A percentile compares a stretch with the other conserved stretches of the same genome.
phyloP scores from a whole-genome alignment of 1,140 invertebrate genomes.

The Calliphora vicina region DNA sequence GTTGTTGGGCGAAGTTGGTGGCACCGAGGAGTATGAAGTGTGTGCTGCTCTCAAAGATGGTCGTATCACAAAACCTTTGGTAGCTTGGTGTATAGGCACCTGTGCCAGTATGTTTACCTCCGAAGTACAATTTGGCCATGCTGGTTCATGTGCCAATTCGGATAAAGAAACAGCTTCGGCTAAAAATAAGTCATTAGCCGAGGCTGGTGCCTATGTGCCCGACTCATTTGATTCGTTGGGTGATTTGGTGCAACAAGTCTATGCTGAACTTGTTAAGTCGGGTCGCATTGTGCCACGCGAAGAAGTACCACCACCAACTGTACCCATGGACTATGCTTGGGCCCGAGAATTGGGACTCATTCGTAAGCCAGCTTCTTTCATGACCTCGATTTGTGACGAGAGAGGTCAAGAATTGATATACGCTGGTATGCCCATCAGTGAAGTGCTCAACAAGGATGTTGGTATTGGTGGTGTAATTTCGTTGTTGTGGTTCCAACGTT shows the following conservation, averaged over 20 bases:
- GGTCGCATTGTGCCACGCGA: constrained; percentile 86
- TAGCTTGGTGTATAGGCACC: constrained; percentile 98
- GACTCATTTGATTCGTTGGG: constrained; percentile 93
- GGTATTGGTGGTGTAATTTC: constrained; percentile 98
- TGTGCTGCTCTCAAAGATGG: constrained; percentile 85
- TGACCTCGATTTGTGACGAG: constrained; percentile 99
- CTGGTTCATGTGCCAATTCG: constrained; percentile 96
- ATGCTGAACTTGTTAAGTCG: constrained; percentile 80
- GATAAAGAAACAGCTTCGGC: constrained; percentile 92
- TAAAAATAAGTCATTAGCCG: constrained; percentile 88
- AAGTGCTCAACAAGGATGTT: constrained; percentile 87
- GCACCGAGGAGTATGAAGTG: constrained; percentile 99
- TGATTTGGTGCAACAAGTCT: constrained; percentile 73
- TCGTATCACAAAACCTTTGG: constrained; percentile 90
- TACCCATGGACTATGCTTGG: constrained; percentile 99
- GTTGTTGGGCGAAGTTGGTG: constrained; percentile 96
- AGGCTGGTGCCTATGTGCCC: constrained; percentile 89
- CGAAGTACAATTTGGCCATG: constrained; percentile 99
- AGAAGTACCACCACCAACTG: constrained; percentile 96
- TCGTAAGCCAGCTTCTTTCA: constrained; percentile 98
- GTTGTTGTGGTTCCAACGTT: constrained; percentile 97
- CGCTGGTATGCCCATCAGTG: constrained; percentile 98
- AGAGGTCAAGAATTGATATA: constrained; percentile 97
- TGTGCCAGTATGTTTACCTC: constrained; percentile 92
- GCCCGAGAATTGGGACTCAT: constrained; percentile 97